Conservation (phyloP, 2,797 vertebrate species). For the Loriculus beryllinus region DNA sequence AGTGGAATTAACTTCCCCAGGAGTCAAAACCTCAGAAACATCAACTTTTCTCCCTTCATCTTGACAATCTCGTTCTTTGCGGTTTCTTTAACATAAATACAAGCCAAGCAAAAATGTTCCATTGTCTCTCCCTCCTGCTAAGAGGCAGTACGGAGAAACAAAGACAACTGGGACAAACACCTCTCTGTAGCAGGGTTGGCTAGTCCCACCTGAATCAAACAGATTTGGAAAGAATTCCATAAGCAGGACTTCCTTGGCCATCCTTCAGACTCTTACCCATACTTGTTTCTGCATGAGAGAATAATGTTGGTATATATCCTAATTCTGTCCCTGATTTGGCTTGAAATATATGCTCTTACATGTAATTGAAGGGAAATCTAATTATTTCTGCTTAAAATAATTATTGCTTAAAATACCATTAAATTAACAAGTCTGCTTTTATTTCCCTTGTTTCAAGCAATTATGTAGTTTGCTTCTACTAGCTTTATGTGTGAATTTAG, state of each 20-base stretch:
- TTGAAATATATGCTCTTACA: neutral
- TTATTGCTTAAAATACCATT: constrained; percentile 11
- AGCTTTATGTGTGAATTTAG: neutral
- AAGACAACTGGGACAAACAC: neutral
- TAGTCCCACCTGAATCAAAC: neutral
- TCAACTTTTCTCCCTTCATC: neutral
- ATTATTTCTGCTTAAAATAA: constrained; percentile 44
- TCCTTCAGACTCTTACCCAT: neutral
- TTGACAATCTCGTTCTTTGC: neutral
- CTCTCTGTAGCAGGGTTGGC: neutral
- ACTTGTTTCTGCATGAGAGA: neutral
- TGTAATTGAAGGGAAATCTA: neutral
- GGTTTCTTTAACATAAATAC: neutral
- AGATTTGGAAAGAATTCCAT: neutral
- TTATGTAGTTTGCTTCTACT: constrained; percentile 19
- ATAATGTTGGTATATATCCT: neutral
- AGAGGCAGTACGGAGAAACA: neutral
- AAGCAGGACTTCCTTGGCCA: neutral
- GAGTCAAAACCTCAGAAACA: neutral
- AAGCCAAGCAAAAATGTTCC: neutral
- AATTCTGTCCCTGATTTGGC: neutral
- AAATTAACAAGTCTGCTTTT: constrained; percentile 9
- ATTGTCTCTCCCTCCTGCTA: neutral
- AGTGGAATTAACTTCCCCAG: neutral
- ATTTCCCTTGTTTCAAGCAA: constrained; percentile 25